These are phyloP conservation scores for Baccha elongata DNA, from an alignment of 2,888 invertebrate genomes.

Conservation along the genomic window DNA sequence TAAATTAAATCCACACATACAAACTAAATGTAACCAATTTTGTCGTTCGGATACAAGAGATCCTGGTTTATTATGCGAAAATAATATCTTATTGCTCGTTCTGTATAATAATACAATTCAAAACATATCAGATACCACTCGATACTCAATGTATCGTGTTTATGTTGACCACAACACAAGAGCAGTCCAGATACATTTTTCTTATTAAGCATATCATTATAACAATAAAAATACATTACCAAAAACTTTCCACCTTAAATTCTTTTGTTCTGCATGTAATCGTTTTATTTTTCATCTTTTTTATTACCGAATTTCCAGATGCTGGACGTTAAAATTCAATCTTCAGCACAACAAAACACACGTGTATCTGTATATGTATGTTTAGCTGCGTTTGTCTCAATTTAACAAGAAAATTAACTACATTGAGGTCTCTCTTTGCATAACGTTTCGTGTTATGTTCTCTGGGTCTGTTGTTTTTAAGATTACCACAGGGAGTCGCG, in stretches of 20 bases:
- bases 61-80: too few species aligned
- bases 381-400: slow-evolving; percentile 55
- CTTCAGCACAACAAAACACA: slow-evolving; percentile 1
- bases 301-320: slow-evolving; percentile 31
- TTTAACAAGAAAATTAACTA: slow-evolving; percentile 73
- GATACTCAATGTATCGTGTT: slow-evolving; percentile 42
- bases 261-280: slow-evolving; percentile 58
- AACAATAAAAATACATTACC: slow-evolving; percentile 22
- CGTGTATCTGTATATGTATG: not conserved
- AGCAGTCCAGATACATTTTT: slow-evolving; percentile 49
- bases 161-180: slow-evolving; percentile 54
- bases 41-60: too few species aligned
- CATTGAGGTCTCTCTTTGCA: slow-evolving; percentile 45
- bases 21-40: too few species aligned
- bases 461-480: slow-evolving; percentile 13
- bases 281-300: slow-evolving; percentile 34
- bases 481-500: slow-evolving; percentile 24
- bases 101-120: not conserved
- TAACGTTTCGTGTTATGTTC: slow-evolving; percentile 6
- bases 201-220: not conserved
- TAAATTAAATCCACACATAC: too few species aligned
- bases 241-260: slow-evolving; percentile 50
- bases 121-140: not conserved
- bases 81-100: too few species aligned
- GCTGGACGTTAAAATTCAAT: slow-evolving; percentile 51